Evolutionary conservation across 2,797 vertebrate species (phyloP).

Genomic region (Acrocephalus scirpaceus): DNA sequence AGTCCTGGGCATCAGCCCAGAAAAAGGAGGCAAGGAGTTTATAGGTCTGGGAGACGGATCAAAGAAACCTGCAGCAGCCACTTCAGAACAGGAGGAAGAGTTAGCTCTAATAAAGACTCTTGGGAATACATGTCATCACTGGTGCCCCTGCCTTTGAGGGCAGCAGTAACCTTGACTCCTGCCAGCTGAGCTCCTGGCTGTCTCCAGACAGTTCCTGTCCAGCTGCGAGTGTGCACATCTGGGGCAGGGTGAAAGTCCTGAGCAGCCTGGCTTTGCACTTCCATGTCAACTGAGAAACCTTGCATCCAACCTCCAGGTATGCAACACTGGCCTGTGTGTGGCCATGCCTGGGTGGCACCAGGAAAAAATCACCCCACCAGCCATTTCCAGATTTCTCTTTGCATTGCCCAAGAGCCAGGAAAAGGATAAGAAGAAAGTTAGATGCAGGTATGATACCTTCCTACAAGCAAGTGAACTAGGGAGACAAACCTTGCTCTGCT

Average conservation of each 20-base stretch:
- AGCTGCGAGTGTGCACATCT: background rate
- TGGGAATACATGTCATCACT: background rate
- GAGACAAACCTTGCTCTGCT: background rate
- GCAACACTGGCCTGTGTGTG: background rate
- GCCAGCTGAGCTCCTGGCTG: background rate
- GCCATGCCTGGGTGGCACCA: background rate
- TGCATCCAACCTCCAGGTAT: background rate
- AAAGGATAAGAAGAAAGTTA: background rate
- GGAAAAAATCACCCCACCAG: background rate
- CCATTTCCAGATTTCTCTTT: background rate
- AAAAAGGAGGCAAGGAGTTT: background rate
- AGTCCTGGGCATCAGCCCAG: background rate
- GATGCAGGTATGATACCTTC: background rate
- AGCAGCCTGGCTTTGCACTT: background rate
- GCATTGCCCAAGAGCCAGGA: background rate
- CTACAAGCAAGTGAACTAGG: background rate
- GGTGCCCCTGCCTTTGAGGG: background rate
- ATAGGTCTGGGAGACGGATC: slow-evolving; percentile 3
- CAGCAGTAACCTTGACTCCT: background rate
- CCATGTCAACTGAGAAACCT: background rate
- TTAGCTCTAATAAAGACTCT: background rate
- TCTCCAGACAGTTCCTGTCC: background rate
- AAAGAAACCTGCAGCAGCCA: slow-evolving; percentile 20
- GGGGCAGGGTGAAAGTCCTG: background rate
- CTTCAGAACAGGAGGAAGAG: background rate